Evolutionary conservation across 2,113 vertebrate genomes (phyloP).

Genomic region (Peromyscus polionotus): DNA sequence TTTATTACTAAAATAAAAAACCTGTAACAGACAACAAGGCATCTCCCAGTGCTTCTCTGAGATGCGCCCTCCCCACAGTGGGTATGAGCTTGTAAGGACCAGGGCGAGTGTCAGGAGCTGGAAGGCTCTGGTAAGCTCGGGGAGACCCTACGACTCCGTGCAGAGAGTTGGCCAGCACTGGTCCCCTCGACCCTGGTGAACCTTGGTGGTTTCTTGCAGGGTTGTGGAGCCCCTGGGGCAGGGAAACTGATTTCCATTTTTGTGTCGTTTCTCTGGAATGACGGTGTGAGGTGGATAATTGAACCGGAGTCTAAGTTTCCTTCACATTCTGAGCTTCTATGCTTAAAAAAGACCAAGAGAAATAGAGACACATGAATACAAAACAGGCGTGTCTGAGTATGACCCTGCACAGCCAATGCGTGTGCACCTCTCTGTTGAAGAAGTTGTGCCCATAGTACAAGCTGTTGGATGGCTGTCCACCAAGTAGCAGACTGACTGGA

Average conservation of each 20-base stretch:
- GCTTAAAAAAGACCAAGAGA: slow-evolving; percentile 69
- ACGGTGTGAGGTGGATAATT: not conserved
- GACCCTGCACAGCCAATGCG: not conserved
- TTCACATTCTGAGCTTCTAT: not conserved
- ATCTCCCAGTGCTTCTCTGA: not conserved
- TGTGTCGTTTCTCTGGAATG: not conserved
- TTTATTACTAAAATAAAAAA: not conserved
- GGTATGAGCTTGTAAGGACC: not conserved
- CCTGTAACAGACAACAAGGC: not conserved
- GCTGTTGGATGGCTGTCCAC: slow-evolving; percentile 72
- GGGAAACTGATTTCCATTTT: not conserved
- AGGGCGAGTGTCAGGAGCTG: not conserved
- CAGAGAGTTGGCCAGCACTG: not conserved
- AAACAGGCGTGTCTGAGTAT: slow-evolving; percentile 38
- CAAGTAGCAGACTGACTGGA: slow-evolving; percentile 79
- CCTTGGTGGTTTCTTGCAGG: not conserved
- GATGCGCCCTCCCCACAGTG: not conserved
- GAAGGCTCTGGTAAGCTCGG: not conserved
- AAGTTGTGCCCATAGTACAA: slow-evolving; percentile 52
- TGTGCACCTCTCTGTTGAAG: not conserved
- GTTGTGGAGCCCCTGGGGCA: not conserved
- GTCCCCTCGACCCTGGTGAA: not conserved
- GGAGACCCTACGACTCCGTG: not conserved
- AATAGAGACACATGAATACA: slow-evolving; percentile 36
- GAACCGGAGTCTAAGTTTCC: not conserved